Conservation (phyloP, 2,888 invertebrate genomes). For the Ferrisia virgata region DNA sequence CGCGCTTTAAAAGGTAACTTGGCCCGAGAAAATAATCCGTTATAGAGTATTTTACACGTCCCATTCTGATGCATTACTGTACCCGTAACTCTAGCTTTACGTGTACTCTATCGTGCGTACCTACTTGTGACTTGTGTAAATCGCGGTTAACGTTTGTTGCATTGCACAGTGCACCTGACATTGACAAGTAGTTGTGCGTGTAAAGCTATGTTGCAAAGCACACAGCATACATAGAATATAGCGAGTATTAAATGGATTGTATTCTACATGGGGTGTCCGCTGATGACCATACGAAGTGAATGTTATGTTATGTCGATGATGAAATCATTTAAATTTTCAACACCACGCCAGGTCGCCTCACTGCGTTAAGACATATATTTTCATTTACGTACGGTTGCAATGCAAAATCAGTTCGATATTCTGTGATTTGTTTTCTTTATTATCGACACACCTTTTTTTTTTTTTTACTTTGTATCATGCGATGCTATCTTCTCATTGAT, state of each 20-base stretch:
- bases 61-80: background rate
- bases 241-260: background rate
- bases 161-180: slow-evolving; percentile 5
- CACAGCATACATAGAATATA: too few species aligned
- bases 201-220: too few species aligned
- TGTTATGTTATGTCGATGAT: background rate
- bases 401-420: too few species aligned
- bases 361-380: too few species aligned
- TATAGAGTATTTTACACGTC: background rate
- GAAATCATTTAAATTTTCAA: slow-evolving; percentile 19
- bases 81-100: background rate
- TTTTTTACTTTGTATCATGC: too few species aligned
- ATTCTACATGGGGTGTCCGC: background rate
- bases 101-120: background rate
- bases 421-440: too few species aligned
- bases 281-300: too few species aligned
- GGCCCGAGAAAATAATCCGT: background rate
- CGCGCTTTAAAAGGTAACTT: background rate
- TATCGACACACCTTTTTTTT: too few species aligned
- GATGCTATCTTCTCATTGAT: too few species aligned
- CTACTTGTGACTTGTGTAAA: too few species aligned
- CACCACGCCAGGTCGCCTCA: too few species aligned
- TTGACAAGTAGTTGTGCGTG: slow-evolving; percentile 26
- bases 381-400: too few species aligned
- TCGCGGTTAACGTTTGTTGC: background rate